Percentiles rank a stretch among this genome's conserved stretches.
phyloP scores from a whole-genome alignment of 2,113 vertebrate species.

The Cyprinodon variegatus region DNA sequence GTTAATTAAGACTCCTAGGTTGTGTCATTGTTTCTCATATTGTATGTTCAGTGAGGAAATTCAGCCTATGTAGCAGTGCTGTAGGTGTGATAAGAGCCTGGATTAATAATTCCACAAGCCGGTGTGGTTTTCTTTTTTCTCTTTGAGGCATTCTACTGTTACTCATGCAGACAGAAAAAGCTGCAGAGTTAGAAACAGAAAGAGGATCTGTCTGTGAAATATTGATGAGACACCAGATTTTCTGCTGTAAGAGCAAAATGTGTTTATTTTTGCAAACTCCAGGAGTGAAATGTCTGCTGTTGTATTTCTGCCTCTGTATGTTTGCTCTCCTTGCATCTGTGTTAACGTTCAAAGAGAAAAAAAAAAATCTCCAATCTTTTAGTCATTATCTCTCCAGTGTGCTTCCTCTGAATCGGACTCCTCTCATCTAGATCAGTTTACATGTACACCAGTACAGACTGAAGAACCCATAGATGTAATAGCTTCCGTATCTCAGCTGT shows the following conservation, averaged over 20 bases:
- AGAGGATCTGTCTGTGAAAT: constrained; percentile 68
- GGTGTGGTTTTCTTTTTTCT: constrained; percentile 41
- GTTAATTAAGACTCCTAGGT: constrained; percentile 17
- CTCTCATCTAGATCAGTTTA: constrained; percentile 45
- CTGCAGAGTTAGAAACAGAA: constrained; percentile 46
- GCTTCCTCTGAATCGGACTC: constrained; percentile 38
- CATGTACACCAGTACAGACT: constrained; percentile 13
- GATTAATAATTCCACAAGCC: constrained; percentile 32
- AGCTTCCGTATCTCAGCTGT: constrained; percentile 9
- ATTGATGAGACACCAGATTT: constrained; percentile 64
- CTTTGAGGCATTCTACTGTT: constrained; percentile 36
- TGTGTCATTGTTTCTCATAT: constrained; percentile 9
- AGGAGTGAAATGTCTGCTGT: constrained; percentile 17
- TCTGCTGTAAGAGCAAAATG: constrained; percentile 29
- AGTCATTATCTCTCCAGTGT: not conserved
- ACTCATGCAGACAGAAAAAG: constrained; percentile 39
- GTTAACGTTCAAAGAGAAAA: constrained; percentile 13
- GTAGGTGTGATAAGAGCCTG: constrained; percentile 16
- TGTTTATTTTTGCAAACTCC: constrained; percentile 11
- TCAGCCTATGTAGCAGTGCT: not conserved
- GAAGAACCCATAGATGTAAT: constrained; percentile 16
- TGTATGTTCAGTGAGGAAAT: constrained; percentile 23
- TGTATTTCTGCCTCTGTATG: constrained; percentile 18
- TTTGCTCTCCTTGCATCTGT: constrained; percentile 2
- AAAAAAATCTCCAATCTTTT: constrained; percentile 17